A percentile compares a stretch with the other conserved stretches of the same genome.
Conservation (phyloP, 2,113 vertebrate genomes). For the Castor canadensis region DNA sequence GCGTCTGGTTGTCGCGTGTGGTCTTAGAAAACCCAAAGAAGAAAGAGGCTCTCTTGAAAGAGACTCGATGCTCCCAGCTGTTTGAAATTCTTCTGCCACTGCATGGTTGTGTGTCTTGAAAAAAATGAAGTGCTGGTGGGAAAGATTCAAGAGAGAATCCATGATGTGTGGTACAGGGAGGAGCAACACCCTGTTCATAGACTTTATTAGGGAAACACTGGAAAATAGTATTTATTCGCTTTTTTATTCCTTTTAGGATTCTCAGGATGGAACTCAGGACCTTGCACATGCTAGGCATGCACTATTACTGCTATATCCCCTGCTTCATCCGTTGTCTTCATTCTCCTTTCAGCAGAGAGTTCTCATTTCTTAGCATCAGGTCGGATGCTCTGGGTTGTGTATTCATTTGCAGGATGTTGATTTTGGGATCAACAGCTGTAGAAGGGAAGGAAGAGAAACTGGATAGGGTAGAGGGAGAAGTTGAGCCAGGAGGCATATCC, state of each 20-base stretch:
- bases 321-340: not conserved
- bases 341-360: not conserved
- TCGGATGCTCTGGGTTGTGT: not conserved
- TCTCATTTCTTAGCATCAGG: not conserved
- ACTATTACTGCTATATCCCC: not conserved
- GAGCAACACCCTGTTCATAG: not conserved
- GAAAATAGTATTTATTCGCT: not conserved
- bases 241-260: not conserved
- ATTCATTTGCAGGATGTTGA: not conserved
- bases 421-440: not conserved
- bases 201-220: not conserved
- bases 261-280: not conserved
- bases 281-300: not conserved
- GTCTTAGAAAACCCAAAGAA: constrained; percentile 74
- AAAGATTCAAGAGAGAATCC: not conserved
- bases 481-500: rapidly evolving
- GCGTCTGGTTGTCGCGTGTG: constrained; percentile 60
- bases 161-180: not conserved
- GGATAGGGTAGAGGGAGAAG: not conserved
- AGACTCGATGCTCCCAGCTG: constrained; percentile 51
- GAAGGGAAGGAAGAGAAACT: not conserved
- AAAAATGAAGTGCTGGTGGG: not conserved
- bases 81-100: constrained; percentile 20
- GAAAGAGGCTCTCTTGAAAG: constrained; percentile 68
- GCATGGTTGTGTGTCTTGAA: constrained; percentile 24